phyloP scores from a whole-genome alignment of 2,113 vertebrate genomes.

The Amazona vittata region DNA sequence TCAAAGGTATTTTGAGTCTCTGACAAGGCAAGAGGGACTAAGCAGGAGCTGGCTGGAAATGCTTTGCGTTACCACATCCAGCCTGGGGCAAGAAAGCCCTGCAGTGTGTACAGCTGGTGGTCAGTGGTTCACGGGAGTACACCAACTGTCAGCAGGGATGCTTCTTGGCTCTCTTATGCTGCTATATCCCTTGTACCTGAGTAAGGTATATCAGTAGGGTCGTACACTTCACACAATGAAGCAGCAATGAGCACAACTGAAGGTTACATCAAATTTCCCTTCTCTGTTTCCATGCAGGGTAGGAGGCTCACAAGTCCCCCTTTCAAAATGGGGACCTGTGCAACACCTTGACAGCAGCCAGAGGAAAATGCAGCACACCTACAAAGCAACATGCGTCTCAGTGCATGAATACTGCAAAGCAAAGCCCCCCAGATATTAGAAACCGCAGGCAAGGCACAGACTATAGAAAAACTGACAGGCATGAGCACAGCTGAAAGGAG shows the following conservation, averaged over 20 bases:
- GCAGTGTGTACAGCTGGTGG: fast-evolving
- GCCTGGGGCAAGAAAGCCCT: background rate
- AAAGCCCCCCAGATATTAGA: background rate
- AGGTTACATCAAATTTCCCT: background rate
- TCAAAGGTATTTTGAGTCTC: background rate
- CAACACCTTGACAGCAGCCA: background rate
- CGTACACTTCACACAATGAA: background rate
- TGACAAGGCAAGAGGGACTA: background rate
- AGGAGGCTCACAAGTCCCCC: background rate
- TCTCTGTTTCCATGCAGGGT: background rate
- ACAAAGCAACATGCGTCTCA: background rate
- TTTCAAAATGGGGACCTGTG: background rate
- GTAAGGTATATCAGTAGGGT: fast-evolving
- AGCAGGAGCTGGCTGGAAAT: background rate
- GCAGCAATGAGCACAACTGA: background rate
- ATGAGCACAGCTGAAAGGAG: background rate
- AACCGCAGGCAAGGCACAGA: background rate
- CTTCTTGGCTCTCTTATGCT: background rate
- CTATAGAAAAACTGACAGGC: background rate
- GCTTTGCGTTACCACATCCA: background rate
- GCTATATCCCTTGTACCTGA: fast-evolving
- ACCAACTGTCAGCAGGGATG: fast-evolving
- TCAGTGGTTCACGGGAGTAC: background rate
- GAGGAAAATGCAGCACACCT: background rate
- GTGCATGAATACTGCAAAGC: background rate